Evolutionary conservation across 2,888 invertebrate species (phyloP).

Genomic region (Drosophila crucigera): DNA sequence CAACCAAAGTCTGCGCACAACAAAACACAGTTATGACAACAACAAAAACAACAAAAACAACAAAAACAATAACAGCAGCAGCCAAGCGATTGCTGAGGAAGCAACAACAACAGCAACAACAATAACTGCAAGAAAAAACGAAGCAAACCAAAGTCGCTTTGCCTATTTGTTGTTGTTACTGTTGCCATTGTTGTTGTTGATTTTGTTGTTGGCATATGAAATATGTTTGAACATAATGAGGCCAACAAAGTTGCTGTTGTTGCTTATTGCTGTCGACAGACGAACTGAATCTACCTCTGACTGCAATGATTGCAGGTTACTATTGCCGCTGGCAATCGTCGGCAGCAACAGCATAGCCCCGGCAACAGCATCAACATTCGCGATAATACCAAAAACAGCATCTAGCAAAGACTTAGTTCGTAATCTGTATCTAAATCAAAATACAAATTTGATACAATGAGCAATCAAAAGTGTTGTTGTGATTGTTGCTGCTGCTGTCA

Average conservation of each 20-base stretch:
- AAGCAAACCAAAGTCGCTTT: constrained; percentile 54
- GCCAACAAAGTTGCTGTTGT: constrained; percentile 58
- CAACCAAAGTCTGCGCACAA: constrained; percentile 63
- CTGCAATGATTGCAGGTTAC: constrained; percentile 67
- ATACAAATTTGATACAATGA: constrained; percentile 75
- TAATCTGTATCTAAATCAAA: constrained; percentile 73
- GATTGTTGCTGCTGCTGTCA: constrained; percentile 22
- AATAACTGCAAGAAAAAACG: constrained; percentile 41
- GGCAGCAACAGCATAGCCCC: constrained; percentile 28
- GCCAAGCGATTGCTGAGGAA: constrained; percentile 54
- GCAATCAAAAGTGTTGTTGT: constrained; percentile 48
- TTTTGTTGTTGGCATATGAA: constrained; percentile 68
- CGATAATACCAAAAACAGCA: constrained; percentile 27
- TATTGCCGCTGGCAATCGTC: constrained; percentile 34
- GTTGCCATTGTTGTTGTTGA: constrained; percentile 33
- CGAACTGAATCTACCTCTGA: constrained; percentile 54
- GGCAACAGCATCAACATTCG: constrained; percentile 21
- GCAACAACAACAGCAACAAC: constrained; percentile 46
- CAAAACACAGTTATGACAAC: constrained; percentile 75
- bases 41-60: constrained; percentile 45
- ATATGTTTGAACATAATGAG: constrained; percentile 78
- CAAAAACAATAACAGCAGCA: constrained; percentile 36
- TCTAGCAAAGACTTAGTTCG: constrained; percentile 25
- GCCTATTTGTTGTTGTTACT: constrained; percentile 47
- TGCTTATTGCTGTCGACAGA: constrained; percentile 48